These are phyloP conservation scores for Lordiphosa clarofinis DNA, from an alignment of 1,140 invertebrate species.

Conservation along the genomic window DNA sequence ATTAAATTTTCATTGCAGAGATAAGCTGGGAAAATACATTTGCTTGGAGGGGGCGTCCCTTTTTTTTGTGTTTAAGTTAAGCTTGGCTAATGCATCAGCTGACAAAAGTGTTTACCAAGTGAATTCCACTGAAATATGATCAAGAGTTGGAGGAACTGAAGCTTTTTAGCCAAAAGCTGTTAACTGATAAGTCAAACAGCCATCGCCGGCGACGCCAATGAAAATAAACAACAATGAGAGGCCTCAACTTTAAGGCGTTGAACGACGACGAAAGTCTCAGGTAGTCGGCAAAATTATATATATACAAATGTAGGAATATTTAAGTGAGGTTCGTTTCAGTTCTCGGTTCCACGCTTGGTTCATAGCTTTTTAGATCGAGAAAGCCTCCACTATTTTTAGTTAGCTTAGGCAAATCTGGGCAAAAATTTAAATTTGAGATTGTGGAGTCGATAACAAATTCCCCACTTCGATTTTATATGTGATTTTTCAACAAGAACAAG, in stretches of 20 bases:
- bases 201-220: constrained; percentile 18
- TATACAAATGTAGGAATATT: background rate
- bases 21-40: constrained; percentile 31
- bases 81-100: constrained; percentile 33
- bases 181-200: constrained; percentile 73
- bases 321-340: no score
- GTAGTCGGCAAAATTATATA: constrained; percentile 1
- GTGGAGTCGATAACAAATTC: no score
- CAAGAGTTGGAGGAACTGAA: constrained; percentile 26
- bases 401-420: no score
- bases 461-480: no score
- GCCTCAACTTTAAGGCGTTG: constrained; percentile 9
- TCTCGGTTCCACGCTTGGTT: no score
- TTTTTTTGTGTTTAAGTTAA: background rate
- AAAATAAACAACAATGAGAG: constrained; percentile 7
- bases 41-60: background rate
- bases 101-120: constrained; percentile 28
- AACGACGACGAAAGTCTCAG: background rate
- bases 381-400: no score
- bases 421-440: no score
- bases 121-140: constrained; percentile 39
- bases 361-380: no score
- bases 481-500: no score
- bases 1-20: constrained; percentile 59
- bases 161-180: constrained; percentile 49